Percentiles rank a stretch among this genome's conserved stretches.
Evolutionary conservation across 2,888 invertebrate genomes (phyloP).

Genomic region (Melitaea athalia): DNA sequence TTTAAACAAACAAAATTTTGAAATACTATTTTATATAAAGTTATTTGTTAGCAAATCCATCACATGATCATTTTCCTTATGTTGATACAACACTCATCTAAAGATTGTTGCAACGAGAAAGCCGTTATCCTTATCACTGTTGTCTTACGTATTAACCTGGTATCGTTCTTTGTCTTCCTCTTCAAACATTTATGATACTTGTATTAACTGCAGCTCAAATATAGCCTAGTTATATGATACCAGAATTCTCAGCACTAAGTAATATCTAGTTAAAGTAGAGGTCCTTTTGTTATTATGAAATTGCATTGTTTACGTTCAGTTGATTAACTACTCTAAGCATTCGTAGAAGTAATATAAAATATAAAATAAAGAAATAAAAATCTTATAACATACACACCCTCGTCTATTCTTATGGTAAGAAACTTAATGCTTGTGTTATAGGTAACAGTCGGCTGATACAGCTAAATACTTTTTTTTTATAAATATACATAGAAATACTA

Average conservation of each 20-base stretch:
- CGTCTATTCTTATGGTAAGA: too few relatives aligned
- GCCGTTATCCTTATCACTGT: constrained; percentile 24
- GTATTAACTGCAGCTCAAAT: constrained; percentile 21
- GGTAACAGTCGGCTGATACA: too few relatives aligned
- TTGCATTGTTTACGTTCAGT: too few relatives aligned
- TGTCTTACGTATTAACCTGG: constrained; percentile 17
- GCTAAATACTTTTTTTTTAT: too few relatives aligned
- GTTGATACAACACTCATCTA: constrained; percentile 1
- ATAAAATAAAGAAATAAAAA: too few relatives aligned
- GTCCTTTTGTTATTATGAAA: too few relatives aligned
- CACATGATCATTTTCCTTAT: background rate
- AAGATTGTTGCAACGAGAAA: background rate
- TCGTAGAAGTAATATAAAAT: too few relatives aligned
- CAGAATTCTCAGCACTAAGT: background rate
- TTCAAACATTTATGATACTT: constrained; percentile 31
- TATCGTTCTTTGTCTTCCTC: constrained; percentile 25
- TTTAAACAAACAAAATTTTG: too few relatives aligned
- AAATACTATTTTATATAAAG: background rate
- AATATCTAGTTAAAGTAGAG: background rate
- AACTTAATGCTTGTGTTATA: too few relatives aligned
- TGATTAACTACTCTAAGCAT: too few relatives aligned
- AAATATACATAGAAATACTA: too few relatives aligned
- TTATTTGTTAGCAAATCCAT: background rate
- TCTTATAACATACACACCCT: too few relatives aligned
- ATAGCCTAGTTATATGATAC: constrained; percentile 1